Base-by-base conservation (phyloP, 1,140 invertebrate genomes). In the Heterodera carotae region DNA sequence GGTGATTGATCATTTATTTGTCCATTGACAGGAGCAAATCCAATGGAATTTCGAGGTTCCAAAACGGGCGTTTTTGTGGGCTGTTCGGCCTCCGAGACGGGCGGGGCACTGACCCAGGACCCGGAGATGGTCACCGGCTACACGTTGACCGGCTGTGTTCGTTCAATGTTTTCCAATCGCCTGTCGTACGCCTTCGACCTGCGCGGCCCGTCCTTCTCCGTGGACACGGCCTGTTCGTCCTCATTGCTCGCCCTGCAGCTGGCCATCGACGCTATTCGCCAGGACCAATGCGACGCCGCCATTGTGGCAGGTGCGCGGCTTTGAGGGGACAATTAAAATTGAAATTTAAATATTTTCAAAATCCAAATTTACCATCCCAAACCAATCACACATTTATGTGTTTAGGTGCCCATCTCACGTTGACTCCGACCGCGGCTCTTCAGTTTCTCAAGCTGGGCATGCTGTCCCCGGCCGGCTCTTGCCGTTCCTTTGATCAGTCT, bases 141-240 rank as follows among this genome's bases (percentile, higher is more conserved):
- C 89, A 93, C 92, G 43, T 90, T 98, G 80, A 95, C 93, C 3
- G 96, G 96, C 31, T 96, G 94, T 88, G 92, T 92, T 70, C 90
- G 93, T 59, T 93, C 94, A 34, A 98, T 98, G 95, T 96, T 98
- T 88, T 91, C 95, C 56, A 98, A 98, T 88, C 91, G 96, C 85
- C 91, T 98, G 48, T 97, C 95, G 0, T 98, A 92, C 89, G 93
- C 94, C 12, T 98, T 97, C 89, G 94, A 98, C 69, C 74, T 87
- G 87, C 64, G 81, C 91, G 92, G 96, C 18, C 96, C 96, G 2
- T 96, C 94, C 88, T 96, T 93, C 88, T 92, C 93, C 5, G 89
- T 97, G 7, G 96, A 98, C 88, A 97, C 96, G 10, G 96, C 96
- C 0, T 98, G 96, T 89, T 97, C 95, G 0, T 96, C 94, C 79